Conservation (phyloP, 2,113 vertebrate genomes). For the Gallinago paraguaiae region DNA sequence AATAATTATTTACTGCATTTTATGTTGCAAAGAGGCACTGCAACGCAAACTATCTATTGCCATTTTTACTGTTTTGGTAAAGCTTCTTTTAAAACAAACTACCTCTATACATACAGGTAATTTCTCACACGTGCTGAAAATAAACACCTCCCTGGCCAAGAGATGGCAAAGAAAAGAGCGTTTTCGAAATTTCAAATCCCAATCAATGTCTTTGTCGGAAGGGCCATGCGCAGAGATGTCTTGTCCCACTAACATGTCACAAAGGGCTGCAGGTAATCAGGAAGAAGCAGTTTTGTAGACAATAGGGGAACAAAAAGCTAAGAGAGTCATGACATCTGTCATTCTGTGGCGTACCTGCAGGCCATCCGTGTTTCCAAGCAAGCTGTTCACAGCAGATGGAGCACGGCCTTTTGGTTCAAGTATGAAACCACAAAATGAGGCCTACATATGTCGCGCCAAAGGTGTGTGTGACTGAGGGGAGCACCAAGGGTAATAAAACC, state of each 20-base stretch:
- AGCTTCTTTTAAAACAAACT: not conserved
- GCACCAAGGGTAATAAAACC: not conserved
- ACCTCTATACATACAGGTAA: not conserved
- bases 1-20: not conserved
- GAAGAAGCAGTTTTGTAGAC: not conserved
- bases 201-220: not conserved
- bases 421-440: not conserved
- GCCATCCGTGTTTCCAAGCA: not conserved
- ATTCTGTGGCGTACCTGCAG: not conserved
- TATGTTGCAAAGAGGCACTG: not conserved
- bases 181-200: not conserved
- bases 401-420: not conserved
- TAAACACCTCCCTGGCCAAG: not conserved
- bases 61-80: not conserved
- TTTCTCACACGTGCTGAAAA: not conserved
- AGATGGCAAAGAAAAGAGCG: not conserved
- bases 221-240: not conserved
- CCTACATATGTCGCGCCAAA: not conserved
- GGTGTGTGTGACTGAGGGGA: not conserved
- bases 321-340: not conserved
- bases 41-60: not conserved
- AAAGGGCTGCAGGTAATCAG: not conserved
- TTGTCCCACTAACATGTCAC: not conserved
- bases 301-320: not conserved
- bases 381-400: slow-evolving; percentile 4